phyloP scores from a whole-genome alignment of 2,797 vertebrate species.

The Micrastur ruficollis region DNA sequence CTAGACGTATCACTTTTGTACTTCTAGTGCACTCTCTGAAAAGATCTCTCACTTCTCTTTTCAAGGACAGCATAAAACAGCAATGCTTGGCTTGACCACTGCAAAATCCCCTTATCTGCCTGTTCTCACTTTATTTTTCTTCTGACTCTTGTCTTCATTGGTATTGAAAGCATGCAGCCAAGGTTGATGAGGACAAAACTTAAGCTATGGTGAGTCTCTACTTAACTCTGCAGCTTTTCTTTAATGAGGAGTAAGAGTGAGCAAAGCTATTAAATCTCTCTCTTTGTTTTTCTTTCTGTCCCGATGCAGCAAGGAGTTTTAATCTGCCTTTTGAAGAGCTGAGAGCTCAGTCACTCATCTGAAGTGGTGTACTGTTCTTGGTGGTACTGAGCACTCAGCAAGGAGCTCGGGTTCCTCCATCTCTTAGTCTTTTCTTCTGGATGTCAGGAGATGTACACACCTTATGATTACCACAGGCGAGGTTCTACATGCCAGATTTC shows the following conservation, averaged over 20 bases:
- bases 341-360: neutral
- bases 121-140: constrained; percentile 17
- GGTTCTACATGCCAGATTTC: neutral
- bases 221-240: neutral
- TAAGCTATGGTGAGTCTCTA: neutral
- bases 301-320: neutral
- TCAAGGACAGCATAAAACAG: constrained; percentile 22
- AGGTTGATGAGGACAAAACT: neutral
- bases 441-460: neutral
- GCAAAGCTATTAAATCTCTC: neutral
- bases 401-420: neutral
- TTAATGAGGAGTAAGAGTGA: neutral
- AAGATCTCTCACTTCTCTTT: neutral
- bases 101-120: constrained; percentile 12
- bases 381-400: neutral
- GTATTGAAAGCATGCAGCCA: neutral
- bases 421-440: neutral
- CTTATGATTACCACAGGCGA: fast-evolving
- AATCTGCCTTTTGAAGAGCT: neutral
- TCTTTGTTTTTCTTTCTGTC: neutral
- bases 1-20: neutral
- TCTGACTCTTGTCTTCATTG: neutral
- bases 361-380: neutral
- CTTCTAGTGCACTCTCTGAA: neutral
- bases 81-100: constrained; percentile 10